Evolutionary conservation across 2,888 invertebrate species (phyloP).

Genomic region (Minunthozetes semirufus): DNA sequence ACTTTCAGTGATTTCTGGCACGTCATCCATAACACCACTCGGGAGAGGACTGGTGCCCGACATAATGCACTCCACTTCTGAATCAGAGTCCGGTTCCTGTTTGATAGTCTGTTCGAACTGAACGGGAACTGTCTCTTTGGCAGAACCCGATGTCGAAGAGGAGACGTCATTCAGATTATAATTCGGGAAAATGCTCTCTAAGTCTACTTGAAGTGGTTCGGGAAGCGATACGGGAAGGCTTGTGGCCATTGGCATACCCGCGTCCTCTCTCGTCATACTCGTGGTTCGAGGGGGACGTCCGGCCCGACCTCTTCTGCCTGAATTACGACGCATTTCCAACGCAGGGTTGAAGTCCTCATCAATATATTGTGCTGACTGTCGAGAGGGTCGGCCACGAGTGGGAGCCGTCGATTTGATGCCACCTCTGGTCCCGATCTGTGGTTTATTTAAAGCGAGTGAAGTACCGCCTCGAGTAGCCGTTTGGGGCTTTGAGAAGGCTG

Average conservation of each 20-base stretch:
- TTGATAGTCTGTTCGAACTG: background rate
- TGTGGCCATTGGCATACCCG: background rate
- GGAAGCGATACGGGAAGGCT: background rate
- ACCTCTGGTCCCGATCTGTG: background rate
- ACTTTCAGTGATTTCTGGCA: background rate
- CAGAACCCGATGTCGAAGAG: background rate
- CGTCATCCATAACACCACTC: background rate
- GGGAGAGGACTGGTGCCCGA: slow-evolving; percentile 10
- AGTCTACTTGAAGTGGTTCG: slow-evolving; percentile 6
- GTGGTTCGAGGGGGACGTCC: background rate
- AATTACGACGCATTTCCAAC: background rate
- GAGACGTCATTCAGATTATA: slow-evolving; percentile 3
- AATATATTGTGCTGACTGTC: background rate
- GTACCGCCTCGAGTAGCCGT: background rate
- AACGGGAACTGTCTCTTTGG: background rate
- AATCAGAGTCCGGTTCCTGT: slow-evolving; percentile 17
- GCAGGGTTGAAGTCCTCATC: background rate
- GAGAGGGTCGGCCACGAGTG: background rate
- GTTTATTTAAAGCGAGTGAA: no score
- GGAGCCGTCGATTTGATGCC: background rate
- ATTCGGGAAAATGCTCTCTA: slow-evolving; percentile 8
- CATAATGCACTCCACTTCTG: slow-evolving; percentile 28
- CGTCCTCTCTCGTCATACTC: background rate
- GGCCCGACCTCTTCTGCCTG: background rate
- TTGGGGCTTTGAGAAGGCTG: background rate